A percentile compares a stretch with the other conserved stretches of the same genome.
phyloP scores from a whole-genome alignment of 2,797 vertebrate genomes.

The Tapera naevia region DNA sequence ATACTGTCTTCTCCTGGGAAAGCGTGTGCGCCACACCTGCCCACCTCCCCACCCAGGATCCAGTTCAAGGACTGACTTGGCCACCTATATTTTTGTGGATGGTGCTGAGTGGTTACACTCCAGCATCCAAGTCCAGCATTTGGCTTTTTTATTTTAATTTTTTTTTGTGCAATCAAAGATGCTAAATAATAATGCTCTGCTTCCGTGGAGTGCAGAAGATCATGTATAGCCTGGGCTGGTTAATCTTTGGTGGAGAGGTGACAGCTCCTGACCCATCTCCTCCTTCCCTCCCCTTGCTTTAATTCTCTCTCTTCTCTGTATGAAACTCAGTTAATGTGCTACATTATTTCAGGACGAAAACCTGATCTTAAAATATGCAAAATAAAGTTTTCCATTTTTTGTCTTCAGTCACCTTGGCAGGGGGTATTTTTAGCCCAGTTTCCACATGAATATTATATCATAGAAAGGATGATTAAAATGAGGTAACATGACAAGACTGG shows the following conservation, averaged over 20 bases:
- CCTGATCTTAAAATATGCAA: constrained; percentile 35
- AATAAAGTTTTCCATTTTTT: constrained; percentile 47
- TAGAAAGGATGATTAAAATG: constrained; percentile 59
- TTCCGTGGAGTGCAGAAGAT: neutral
- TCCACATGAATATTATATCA: constrained; percentile 55
- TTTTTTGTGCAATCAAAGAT: neutral
- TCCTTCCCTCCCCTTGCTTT: constrained; percentile 6
- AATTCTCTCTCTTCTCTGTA: neutral
- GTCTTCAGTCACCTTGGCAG: constrained; percentile 48
- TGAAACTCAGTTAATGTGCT: constrained; percentile 15
- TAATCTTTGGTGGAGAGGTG: constrained; percentile 6
- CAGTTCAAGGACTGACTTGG: neutral
- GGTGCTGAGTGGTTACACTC: neutral
- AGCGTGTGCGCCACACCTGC: rapidly evolving
- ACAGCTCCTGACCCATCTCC: neutral
- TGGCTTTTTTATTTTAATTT: neutral
- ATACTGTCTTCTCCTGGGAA: neutral
- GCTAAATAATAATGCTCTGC: neutral
- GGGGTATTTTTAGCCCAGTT: constrained; percentile 53
- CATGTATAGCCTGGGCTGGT: neutral
- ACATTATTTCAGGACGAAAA: constrained; percentile 31
- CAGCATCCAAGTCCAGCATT: neutral
- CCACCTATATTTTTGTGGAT: neutral
- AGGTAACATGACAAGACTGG: constrained; percentile 34
- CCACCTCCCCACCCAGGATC: neutral